Base-by-base conservation (phyloP, 2,888 invertebrate species). In the Nymphalis c-album region DNA sequence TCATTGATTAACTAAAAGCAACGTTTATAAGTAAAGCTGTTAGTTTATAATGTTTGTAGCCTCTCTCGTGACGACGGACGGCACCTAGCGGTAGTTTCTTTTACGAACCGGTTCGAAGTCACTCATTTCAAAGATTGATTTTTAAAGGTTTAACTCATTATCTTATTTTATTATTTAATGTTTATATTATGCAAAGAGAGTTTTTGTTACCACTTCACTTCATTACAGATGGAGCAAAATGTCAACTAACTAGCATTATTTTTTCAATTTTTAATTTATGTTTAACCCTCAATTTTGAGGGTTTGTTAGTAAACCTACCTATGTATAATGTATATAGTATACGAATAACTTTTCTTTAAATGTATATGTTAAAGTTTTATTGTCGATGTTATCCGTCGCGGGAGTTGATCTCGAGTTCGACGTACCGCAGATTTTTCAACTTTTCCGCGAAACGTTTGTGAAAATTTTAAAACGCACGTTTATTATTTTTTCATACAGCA, bases 71-170 rank as follows among this genome's bases (percentile, higher is more conserved):
- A 61, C 68, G 63, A 50, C 22, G 22, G 22, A 22, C 67, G 57
- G 46, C 61, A 71, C 50, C 53, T 72, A 72, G 69, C 72, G 71
- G 71, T 72, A 69, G 68, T 69, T 72, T 72, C 69, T 71, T 69
- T 71, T 69, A 57, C 59, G 63, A 72, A 66, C 72, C 72, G 72
- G 72, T 72, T 67, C 50, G 48, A 26, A 22, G 60, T 35, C 63
- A 55, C 59, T 64, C 46, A 66, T 67, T 67, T 63, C 46, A 55
- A 66, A 47, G 47, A 63, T 66, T 31, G 46, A 45, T 22, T 26
- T 51, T 60, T 46, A 62, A 60, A 35, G 18, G 45, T 63, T 63
- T 48, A 65, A 40, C 13, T 40, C 0, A 63, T 63, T 55, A 46
- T 57, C 6, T 17, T 60, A 20, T 60, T 26, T 48, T 60, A 60